These are phyloP conservation scores for Euwallacea similis DNA, from an alignment of 1,140 invertebrate species.

Conservation along the genomic window DNA sequence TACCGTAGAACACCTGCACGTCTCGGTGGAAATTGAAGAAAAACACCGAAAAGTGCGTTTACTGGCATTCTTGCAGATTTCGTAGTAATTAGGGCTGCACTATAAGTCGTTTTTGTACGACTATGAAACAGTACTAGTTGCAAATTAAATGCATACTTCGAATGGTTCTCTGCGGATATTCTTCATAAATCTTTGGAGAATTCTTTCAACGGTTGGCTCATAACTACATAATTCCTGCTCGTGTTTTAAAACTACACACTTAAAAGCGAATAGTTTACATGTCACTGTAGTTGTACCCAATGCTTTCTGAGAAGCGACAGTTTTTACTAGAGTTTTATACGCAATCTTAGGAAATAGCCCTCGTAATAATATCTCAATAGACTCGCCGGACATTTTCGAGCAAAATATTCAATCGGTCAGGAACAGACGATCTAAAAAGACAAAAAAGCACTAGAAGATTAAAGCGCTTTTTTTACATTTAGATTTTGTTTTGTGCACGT, in stretches of 20 bases:
- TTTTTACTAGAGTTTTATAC: too few relatives aligned
- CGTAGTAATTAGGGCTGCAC: constrained; percentile 17
- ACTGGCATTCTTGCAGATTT: constrained; percentile 24
- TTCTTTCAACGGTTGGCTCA: background rate
- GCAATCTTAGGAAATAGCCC: too few relatives aligned
- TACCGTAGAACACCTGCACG: constrained; percentile 25
- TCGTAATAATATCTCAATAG: too few relatives aligned
- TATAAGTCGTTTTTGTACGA: constrained; percentile 15
- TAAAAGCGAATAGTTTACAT: too few relatives aligned
- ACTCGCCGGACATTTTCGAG: background rate
- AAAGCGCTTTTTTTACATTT: constrained; percentile 3
- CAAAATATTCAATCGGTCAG: background rate
- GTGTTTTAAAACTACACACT: background rate
- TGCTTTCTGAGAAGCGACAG: too few relatives aligned
- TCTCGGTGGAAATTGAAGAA: constrained; percentile 28
- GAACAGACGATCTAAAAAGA: background rate
- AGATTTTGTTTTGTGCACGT: constrained; percentile 4
- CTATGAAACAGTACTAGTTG: background rate
- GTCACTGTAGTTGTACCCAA: too few relatives aligned
- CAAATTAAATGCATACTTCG: constrained; percentile 24
- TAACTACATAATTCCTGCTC: constrained; percentile 4
- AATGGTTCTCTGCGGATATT: constrained; percentile 16
- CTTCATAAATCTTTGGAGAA: constrained; percentile 19
- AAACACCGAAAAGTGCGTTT: constrained; percentile 29
- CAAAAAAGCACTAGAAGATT: background rate